Evolutionary conservation across 1,140 invertebrate species (phyloP).

Genomic region (Calephelis nemesis): DNA sequence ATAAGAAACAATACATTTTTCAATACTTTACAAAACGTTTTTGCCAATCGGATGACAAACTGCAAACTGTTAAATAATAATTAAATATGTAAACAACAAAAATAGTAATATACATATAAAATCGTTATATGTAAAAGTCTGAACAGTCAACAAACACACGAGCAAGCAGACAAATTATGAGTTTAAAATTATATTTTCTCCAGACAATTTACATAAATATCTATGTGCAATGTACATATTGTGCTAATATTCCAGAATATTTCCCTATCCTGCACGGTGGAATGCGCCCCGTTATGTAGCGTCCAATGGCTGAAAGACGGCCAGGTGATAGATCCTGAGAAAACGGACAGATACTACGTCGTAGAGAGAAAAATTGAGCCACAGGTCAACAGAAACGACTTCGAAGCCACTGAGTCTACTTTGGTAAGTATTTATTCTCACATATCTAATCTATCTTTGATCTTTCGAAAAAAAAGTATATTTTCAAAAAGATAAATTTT

Average conservation of each 20-base stretch:
- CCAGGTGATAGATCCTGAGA: conserved; percentile 81
- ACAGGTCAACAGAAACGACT: conserved; percentile 88
- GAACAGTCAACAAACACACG: no score
- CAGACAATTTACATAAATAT: background rate
- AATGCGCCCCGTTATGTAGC: conserved; percentile 91
- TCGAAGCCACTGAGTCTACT: conserved; percentile 91
- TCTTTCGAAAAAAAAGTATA: background rate
- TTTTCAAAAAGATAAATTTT: background rate
- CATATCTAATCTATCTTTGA: no score
- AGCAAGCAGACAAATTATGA: no score
- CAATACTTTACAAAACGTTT: no score
- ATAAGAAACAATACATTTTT: no score
- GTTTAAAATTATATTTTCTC: no score
- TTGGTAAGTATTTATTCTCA: conserved; percentile 78
- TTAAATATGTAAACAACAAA: no score
- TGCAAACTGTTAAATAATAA: no score
- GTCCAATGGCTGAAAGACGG: conserved; percentile 91
- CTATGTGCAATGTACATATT: background rate
- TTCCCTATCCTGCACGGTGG: conserved; percentile 91
- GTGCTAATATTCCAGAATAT: conserved; percentile 78
- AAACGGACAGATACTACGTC: conserved; percentile 84
- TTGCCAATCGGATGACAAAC: no score
- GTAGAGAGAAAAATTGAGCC: conserved; percentile 80
- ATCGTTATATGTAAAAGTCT: no score
- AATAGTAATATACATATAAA: no score